Conservation (phyloP, 2,113 vertebrate genomes). For the Aphelocoma coerulescens region DNA sequence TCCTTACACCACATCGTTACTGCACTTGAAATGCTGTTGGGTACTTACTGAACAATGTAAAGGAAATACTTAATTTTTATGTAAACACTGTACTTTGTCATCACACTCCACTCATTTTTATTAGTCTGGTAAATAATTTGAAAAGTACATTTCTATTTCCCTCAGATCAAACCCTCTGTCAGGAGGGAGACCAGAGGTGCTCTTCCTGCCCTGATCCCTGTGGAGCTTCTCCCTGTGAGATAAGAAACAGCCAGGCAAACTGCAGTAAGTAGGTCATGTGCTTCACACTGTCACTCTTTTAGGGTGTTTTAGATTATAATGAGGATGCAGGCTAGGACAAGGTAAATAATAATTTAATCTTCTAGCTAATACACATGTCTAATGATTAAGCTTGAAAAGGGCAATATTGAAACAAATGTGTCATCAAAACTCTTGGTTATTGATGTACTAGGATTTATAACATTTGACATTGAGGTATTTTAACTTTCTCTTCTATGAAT, state of each 20-base stretch:
- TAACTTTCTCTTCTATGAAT: background rate
- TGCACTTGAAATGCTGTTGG: background rate
- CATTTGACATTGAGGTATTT: background rate
- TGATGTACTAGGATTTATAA: background rate
- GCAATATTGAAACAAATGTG: constrained; percentile 27
- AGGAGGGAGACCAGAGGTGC: constrained; percentile 80
- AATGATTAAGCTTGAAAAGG: constrained; percentile 24
- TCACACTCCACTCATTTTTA: background rate
- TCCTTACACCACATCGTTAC: background rate
- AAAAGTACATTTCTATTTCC: background rate
- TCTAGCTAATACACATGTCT: background rate
- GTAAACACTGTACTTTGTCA: background rate
- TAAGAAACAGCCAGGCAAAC: constrained; percentile 66
- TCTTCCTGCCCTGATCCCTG: constrained; percentile 77
- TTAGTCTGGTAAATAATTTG: background rate
- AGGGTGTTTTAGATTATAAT: background rate
- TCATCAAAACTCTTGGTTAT: background rate
- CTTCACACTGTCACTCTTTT: background rate
- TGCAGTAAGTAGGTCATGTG: constrained; percentile 83
- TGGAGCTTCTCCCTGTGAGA: constrained; percentile 72
- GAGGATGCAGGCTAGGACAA: background rate
- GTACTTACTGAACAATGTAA: background rate
- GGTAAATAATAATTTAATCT: background rate
- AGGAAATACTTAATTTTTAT: background rate
- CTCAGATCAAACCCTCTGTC: constrained; percentile 78